Evolutionary conservation across 2,113 vertebrate genomes (phyloP).

Genomic region (Litocranius walleri): DNA sequence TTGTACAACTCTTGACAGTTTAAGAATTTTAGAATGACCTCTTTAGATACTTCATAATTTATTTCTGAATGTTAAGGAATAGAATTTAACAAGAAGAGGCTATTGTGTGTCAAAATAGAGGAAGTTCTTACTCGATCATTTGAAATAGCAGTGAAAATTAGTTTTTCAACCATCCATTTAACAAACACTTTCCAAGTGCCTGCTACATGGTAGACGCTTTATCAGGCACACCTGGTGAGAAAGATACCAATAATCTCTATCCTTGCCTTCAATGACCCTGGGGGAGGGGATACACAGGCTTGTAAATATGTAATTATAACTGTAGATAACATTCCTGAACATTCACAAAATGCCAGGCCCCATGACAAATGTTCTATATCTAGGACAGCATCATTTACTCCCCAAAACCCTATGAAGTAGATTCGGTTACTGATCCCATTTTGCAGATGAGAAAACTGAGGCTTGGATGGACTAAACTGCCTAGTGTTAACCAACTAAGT

Average conservation of each 20-base stretch:
- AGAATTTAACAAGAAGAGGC: conserved; percentile 55
- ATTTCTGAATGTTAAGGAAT: conserved; percentile 40
- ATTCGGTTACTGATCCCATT: neutral
- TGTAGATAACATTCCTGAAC: neutral
- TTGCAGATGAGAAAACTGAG: neutral
- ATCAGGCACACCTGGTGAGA: neutral
- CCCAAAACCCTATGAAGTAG: neutral
- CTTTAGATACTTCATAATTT: conserved; percentile 51
- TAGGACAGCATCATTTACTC: neutral
- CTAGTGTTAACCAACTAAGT: neutral
- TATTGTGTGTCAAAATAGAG: conserved; percentile 56
- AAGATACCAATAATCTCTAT: neutral
- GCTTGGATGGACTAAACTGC: neutral
- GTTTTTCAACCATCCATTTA: neutral
- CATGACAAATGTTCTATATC: neutral
- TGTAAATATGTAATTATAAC: neutral
- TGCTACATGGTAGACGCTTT: neutral
- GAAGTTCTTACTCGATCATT: neutral
- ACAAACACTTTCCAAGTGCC: conserved; percentile 12
- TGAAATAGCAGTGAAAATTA: conserved; percentile 42
- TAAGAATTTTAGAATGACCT: conserved; percentile 39
- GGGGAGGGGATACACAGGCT: neutral
- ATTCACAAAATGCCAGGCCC: neutral
- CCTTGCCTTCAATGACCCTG: neutral
- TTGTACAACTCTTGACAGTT: neutral